Percentiles rank a stretch among this genome's conserved stretches.
These are phyloP conservation scores for Lampris incognitus DNA, from an alignment of 2,113 vertebrate species.

Conservation along the genomic window DNA sequence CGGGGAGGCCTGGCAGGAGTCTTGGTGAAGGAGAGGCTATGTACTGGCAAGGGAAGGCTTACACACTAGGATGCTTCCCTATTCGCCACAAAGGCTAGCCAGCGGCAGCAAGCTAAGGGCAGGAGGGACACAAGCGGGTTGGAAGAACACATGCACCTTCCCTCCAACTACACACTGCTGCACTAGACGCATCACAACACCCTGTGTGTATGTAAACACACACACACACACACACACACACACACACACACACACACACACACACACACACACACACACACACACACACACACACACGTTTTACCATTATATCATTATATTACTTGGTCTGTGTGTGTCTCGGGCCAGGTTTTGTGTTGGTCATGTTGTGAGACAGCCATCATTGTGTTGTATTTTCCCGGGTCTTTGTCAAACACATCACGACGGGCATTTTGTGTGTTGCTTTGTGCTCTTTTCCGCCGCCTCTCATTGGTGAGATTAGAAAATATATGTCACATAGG, in stretches of 20 bases:
- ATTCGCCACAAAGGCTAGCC: no score
- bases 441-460: not conserved
- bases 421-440: constrained; percentile 12
- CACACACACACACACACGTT: constrained; percentile 14
- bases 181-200: no score
- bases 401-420: constrained; percentile 1
- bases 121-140: no score
- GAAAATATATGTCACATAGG: not conserved
- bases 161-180: no score
- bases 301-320: no score
- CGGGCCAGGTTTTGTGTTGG: constrained; percentile 34
- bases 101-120: no score
- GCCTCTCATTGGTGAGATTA: not conserved
- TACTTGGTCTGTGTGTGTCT: not conserved
- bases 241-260: constrained; percentile 20
- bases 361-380: constrained; percentile 43
- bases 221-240: not conserved
- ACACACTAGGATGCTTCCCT: no score
- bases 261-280: not conserved
- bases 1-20: no score
- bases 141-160: no score
- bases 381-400: constrained; percentile 12
- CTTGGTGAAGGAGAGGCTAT: no score
- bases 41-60: no score
- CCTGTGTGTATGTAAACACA: not conserved